Percentiles rank a stretch among this genome's conserved stretches.
Conservation (phyloP, 2,888 invertebrate species). For the Rhagonycha lutea region DNA sequence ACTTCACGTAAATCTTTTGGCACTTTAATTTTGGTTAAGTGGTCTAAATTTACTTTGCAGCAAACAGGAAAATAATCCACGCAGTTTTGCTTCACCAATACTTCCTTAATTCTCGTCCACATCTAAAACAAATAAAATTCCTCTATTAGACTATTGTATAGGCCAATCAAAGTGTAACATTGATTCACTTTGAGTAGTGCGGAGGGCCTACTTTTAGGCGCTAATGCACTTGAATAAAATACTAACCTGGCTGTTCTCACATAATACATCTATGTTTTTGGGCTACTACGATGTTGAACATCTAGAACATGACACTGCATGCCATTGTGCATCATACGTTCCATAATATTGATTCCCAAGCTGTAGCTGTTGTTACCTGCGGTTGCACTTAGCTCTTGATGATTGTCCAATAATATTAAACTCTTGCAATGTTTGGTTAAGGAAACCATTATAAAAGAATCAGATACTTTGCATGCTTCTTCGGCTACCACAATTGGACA, state of each 20-base stretch:
- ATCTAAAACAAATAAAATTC: not conserved
- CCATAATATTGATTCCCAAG: constrained; percentile 65
- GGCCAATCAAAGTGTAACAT: no score
- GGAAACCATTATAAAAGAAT: no score
- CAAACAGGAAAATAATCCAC: constrained; percentile 44
- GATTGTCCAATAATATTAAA: constrained; percentile 85
- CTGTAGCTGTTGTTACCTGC: constrained; percentile 65
- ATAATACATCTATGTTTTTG: constrained; percentile 64
- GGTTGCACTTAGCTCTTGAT: constrained; percentile 75
- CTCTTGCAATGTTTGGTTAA: no score
- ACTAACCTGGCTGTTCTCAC: constrained; percentile 53
- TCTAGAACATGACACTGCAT: constrained; percentile 63
- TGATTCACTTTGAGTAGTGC: no score
- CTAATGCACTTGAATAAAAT: no score
- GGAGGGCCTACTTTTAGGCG: no score
- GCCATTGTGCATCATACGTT: constrained; percentile 71
- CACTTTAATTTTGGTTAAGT: constrained; percentile 50
- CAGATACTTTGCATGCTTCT: no score
- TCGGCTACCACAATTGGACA: no score
- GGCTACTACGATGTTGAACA: constrained; percentile 78
- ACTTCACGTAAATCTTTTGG: constrained; percentile 57
- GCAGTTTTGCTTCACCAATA: not conserved
- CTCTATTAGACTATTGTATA: no score
- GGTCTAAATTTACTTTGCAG: constrained; percentile 59
- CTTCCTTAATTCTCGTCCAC: not conserved